A percentile compares a stretch with the other conserved stretches of the same genome.
phyloP scores from a whole-genome alignment of 2,888 invertebrate genomes.

The Polyommatus iphigenia region DNA sequence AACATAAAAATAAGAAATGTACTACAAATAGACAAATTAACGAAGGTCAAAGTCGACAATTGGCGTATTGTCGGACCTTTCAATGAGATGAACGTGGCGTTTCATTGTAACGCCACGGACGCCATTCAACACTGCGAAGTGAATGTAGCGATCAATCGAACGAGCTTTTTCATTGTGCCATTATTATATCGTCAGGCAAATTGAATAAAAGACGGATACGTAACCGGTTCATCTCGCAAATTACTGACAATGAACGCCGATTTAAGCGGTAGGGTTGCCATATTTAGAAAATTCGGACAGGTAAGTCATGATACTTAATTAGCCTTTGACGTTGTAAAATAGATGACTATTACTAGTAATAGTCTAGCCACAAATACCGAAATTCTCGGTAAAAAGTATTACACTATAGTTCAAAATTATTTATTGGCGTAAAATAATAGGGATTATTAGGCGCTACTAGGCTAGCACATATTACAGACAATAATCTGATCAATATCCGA shows the following conservation, averaged over 20 bases:
- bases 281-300: background rate
- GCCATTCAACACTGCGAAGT: conserved; percentile 41
- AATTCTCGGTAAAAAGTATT: no score
- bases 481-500: no score
- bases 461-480: no score
- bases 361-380: no score
- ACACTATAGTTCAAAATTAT: no score
- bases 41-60: conserved; percentile 40
- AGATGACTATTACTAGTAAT: no score
- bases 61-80: conserved; percentile 35
- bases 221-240: conserved; percentile 50
- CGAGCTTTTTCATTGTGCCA: conserved; percentile 46
- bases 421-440: no score
- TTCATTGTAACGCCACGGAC: conserved; percentile 37
- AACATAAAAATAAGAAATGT: conserved; percentile 21
- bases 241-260: conserved; percentile 58
- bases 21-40: conserved; percentile 33
- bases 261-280: conserved; percentile 41
- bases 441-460: no score
- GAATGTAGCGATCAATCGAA: conserved; percentile 44
- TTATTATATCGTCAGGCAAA: conserved; percentile 50
- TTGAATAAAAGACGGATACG: conserved; percentile 56
- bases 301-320: background rate
- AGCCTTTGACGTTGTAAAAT: no score
- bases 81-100: conserved; percentile 37